Evolutionary conservation across 1,140 invertebrate species (phyloP).

Genomic region (Ostrea edulis): DNA sequence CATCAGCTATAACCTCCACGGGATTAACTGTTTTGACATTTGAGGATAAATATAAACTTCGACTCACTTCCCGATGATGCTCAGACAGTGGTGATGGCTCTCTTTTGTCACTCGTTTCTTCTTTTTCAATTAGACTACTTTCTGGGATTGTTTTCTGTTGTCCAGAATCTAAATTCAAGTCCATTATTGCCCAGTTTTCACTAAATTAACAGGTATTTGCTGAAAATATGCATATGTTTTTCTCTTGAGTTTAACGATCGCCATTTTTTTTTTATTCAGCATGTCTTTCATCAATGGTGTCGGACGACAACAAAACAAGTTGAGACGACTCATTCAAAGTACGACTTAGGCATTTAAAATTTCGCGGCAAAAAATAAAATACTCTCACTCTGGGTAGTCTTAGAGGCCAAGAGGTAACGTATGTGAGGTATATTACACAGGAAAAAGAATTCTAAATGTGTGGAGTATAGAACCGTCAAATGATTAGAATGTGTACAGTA

Average conservation of each 20-base stretch:
- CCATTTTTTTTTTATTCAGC: conserved; percentile 60
- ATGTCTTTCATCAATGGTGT: neutral
- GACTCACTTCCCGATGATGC: conserved; percentile 64
- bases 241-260: conserved; percentile 56
- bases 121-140: conserved; percentile 69
- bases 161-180: conserved; percentile 3
- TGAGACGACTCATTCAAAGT: conserved; percentile 5
- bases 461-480: too few relatives aligned
- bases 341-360: neutral
- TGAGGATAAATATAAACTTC: conserved; percentile 59
- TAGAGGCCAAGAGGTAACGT: too few relatives aligned
- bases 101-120: conserved; percentile 54
- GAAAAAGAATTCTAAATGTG: too few relatives aligned
- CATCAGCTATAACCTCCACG: conserved; percentile 40
- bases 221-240: conserved; percentile 50
- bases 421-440: too few relatives aligned
- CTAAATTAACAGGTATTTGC: conserved; percentile 32
- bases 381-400: too few relatives aligned
- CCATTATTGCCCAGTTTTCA: conserved; percentile 57
- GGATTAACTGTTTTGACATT: conserved; percentile 37
- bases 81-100: conserved; percentile 50
- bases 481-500: too few relatives aligned
- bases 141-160: conserved; percentile 71
- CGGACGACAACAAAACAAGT: neutral
- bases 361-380: neutral